Percentiles rank a stretch among this genome's conserved stretches.
Evolutionary conservation across 2,888 invertebrate genomes (phyloP).

Genomic region (Diarsia brunnea): DNA sequence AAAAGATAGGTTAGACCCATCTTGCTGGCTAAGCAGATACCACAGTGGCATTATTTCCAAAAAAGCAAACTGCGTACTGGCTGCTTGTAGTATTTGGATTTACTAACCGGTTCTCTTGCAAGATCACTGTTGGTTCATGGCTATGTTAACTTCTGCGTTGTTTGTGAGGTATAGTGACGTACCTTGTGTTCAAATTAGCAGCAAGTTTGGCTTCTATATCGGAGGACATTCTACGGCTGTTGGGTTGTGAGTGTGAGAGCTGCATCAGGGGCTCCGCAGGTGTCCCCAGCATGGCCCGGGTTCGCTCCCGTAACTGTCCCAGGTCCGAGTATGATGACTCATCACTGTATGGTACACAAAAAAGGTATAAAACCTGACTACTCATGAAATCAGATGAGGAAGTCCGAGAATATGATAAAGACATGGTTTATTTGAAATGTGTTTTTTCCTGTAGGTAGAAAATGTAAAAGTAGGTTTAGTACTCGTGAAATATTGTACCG

Average conservation of each 20-base stretch:
- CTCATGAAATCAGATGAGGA: not conserved
- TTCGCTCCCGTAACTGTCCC: slow-evolving; percentile 83
- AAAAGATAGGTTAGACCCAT: not conserved
- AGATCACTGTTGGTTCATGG: not conserved
- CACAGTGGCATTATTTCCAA: not conserved
- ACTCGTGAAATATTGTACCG: not conserved
- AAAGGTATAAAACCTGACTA: not conserved
- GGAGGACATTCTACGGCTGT: slow-evolving; percentile 85
- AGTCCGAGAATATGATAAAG: not conserved
- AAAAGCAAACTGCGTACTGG: not conserved
- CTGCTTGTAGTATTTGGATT: not conserved
- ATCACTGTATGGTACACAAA: slow-evolving; percentile 74
- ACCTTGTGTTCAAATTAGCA: slow-evolving; percentile 88
- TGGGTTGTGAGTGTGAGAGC: slow-evolving; percentile 82
- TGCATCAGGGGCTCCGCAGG: slow-evolving; percentile 79
- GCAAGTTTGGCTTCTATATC: slow-evolving; percentile 85
- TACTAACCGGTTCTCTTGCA: not conserved
- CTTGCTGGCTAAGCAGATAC: not conserved
- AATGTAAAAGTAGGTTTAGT: not conserved
- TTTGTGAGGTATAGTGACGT: slow-evolving; percentile 16
- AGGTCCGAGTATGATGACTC: slow-evolving; percentile 88
- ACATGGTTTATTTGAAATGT: not conserved
- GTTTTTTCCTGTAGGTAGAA: not conserved
- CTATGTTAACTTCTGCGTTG: not conserved
- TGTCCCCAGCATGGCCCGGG: slow-evolving; percentile 82